These are phyloP conservation scores for Chroicocephalus ridibundus DNA, from an alignment of 2,113 vertebrate genomes.

Conservation along the genomic window DNA sequence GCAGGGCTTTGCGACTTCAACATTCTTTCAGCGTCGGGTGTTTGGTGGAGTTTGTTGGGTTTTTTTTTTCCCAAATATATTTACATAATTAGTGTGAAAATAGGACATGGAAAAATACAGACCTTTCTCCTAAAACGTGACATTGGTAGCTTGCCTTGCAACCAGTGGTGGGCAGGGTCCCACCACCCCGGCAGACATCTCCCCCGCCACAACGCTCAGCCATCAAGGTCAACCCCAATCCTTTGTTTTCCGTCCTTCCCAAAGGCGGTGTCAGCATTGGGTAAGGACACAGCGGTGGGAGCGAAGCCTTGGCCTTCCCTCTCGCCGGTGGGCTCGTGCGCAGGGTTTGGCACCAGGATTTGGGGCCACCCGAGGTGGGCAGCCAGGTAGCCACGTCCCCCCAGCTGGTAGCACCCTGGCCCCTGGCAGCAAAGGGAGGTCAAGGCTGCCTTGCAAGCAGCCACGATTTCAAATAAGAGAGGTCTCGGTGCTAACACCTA, in stretches of 20 bases:
- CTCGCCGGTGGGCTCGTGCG: rapidly evolving
- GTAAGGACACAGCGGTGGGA: neutral
- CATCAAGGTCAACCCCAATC: neutral
- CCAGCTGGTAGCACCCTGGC: rapidly evolving
- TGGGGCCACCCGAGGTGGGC: neutral
- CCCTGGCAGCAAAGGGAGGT: neutral
- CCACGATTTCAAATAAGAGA: neutral
- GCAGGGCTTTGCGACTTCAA: neutral
- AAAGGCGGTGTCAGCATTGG: rapidly evolving
- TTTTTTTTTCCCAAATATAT: neutral
- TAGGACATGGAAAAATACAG: neutral
- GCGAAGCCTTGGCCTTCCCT: neutral
- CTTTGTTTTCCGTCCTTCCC: neutral
- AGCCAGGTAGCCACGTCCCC: neutral
- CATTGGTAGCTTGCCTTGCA: neutral
- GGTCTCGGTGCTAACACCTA: neutral
- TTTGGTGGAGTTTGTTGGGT: neutral
- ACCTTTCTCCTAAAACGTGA: neutral
- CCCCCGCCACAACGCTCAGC: neutral
- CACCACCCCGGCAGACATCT: neutral
- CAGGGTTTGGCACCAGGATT: neutral
- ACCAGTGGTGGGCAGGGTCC: neutral
- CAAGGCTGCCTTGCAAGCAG: neutral
- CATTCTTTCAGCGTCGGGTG: neutral
- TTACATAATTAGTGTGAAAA: neutral